Evolutionary conservation across 2,113 vertebrate genomes (phyloP).

Genomic region (Galemys pyrenaicus): DNA sequence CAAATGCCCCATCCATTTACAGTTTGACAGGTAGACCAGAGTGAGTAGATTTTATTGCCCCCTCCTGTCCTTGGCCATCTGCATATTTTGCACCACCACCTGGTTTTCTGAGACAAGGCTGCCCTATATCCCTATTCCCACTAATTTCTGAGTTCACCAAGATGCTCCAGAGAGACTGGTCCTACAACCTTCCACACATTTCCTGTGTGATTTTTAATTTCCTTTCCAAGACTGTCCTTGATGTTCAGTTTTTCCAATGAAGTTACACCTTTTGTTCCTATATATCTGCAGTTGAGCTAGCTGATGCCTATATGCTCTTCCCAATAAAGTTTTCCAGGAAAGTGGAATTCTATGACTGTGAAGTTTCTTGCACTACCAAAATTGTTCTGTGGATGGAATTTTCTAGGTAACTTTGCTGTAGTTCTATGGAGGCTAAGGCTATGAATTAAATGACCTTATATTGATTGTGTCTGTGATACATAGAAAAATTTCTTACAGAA

Average conservation of each 20-base stretch:
- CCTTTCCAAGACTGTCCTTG: not conserved
- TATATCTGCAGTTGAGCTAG: not conserved
- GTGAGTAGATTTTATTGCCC: not conserved
- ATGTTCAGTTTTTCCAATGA: not conserved
- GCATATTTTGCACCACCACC: not conserved
- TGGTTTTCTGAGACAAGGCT: not conserved
- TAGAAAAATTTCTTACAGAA: not conserved
- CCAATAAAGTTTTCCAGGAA: not conserved
- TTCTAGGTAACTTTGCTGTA: not conserved
- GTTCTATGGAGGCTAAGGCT: not conserved
- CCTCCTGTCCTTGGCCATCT: accelerated
- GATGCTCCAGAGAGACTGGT: not conserved
- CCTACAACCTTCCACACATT: not conserved
- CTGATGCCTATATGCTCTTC: not conserved
- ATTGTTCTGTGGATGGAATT: not conserved
- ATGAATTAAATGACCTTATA: not conserved
- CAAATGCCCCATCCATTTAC: not conserved
- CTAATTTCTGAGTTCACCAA: not conserved
- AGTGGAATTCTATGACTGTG: not conserved
- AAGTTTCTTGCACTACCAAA: not conserved
- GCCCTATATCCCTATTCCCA: not conserved
- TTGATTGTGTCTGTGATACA: not conserved
- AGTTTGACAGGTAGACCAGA: not conserved
- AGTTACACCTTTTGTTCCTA: not conserved
- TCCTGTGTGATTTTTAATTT: not conserved